Evolutionary conservation across 2,797 vertebrate genomes (phyloP), one percentile per base, ranked within the genome.

Genomic region (Sebastes iracundus): DNA sequence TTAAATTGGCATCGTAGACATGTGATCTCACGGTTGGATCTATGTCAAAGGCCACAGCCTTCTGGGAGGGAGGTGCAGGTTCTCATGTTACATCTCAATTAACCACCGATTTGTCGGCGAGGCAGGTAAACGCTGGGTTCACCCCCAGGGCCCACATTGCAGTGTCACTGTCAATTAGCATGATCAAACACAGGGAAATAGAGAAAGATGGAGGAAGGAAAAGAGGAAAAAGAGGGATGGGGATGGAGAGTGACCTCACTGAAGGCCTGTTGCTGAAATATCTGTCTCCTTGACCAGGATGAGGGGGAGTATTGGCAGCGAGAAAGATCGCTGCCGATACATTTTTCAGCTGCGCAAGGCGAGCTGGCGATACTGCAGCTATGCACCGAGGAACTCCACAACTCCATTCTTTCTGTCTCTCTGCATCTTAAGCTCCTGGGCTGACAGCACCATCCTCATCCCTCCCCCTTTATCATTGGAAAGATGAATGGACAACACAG

Each of bases 1-100:
- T 75, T 56, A 60, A 88, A 85, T 33, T 64, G 60, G 55, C 64
- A 76, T 79, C 28, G 6, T 9, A 68, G 56, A 65, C 62, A 20
- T 72, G 65, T 58, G 77, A 87, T 33, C 69, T 6, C 12, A 27
- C 18, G 30, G 60, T 42, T 68, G 66, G 62, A 79, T 80, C 60
- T 10, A 49, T 61, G 81, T 79, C 68, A 88, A 77, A 83, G 75
- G 74, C 30, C 80, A 32, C 58, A 22, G 22, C 60, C 33, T 58
- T 74, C 65, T 49, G 30, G 23, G 52, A 84, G 16, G n/a, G 55
- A 68, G 60, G 71, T 2, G 30, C 7, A 61, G 27, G 53, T 35
- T 90, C 82, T 92, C 67, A 3, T 4, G 56, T 92, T 91, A 71
- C 72, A 4, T 60, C 72, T 82, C 70, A 86, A 90, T 93, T 92